A percentile compares a stretch with the other conserved stretches of the same genome.
phyloP scores from a whole-genome alignment of 2,797 vertebrate species.

The Channa striata region DNA sequence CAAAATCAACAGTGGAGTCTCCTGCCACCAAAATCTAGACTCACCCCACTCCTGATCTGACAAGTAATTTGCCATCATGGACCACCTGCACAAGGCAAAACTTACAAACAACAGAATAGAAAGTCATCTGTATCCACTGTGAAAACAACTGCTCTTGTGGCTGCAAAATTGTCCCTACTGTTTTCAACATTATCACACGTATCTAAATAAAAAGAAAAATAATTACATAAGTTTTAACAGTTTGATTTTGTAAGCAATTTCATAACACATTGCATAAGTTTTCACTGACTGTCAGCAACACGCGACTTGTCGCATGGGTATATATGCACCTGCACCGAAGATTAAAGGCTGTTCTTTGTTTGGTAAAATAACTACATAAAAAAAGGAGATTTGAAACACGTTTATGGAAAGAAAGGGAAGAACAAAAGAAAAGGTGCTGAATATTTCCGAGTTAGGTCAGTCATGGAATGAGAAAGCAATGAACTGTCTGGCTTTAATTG shows the following conservation, averaged over 20 bases:
- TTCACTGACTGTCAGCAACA: neutral
- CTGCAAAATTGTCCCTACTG: neutral
- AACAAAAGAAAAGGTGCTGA: neutral
- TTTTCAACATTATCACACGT: neutral
- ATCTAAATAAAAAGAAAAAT: neutral
- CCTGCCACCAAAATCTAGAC: constrained; percentile 62
- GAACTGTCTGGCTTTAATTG: too few species aligned
- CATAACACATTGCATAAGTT: neutral
- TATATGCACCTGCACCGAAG: neutral
- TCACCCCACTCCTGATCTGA: constrained; percentile 55
- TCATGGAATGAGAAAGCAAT: neutral
- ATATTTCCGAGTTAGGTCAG: neutral
- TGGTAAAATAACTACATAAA: neutral
- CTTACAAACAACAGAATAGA: constrained; percentile 13
- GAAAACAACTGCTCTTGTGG: constrained; percentile 1
- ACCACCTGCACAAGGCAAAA: neutral
- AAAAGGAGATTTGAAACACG: neutral
- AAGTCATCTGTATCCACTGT: neutral
- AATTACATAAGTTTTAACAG: neutral
- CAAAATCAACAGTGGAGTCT: constrained; percentile 78
- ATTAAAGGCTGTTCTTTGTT: neutral
- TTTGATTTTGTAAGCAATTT: neutral
- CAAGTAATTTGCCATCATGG: constrained; percentile 13
- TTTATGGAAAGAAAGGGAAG: neutral
- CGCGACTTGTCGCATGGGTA: neutral